Percentiles rank a stretch among this genome's conserved stretches.
Conservation (phyloP, 2,113 vertebrate species). For the Triplophysa tibetana region DNA sequence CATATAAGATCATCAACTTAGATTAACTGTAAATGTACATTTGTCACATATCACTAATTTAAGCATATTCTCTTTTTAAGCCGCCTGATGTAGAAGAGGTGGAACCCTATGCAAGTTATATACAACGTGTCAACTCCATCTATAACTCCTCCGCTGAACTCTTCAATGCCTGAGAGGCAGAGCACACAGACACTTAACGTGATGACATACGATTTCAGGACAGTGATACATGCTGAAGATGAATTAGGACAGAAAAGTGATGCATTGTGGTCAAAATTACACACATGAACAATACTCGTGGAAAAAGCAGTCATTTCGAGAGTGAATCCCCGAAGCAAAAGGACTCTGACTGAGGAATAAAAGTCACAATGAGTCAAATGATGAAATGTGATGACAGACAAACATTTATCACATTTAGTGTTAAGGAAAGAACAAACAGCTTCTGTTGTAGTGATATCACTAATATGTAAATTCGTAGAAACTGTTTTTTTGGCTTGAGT, state of each 20-base stretch:
- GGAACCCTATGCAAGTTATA: slow-evolving; percentile 74
- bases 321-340: slow-evolving; percentile 12
- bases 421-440: neutral
- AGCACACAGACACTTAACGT: slow-evolving; percentile 9
- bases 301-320: slow-evolving; percentile 36
- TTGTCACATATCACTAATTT: neutral
- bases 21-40: neutral
- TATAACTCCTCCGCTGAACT: slow-evolving; percentile 72
- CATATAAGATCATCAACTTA: too few species aligned
- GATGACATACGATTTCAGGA: neutral
- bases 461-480: slow-evolving; percentile 23
- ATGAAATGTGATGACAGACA: slow-evolving; percentile 33
- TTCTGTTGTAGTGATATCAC: neutral
- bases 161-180: slow-evolving; percentile 50
- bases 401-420: slow-evolving; percentile 2
- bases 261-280: slow-evolving; percentile 37
- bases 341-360: slow-evolving; percentile 20
- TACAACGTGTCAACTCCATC: slow-evolving; percentile 78
- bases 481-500: neutral
- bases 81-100: slow-evolving; percentile 70
- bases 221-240: neutral
- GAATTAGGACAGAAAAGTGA: slow-evolving; percentile 6
- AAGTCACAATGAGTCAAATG: slow-evolving; percentile 38
- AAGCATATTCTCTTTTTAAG: slow-evolving; percentile 40
- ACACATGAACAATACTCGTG: slow-evolving; percentile 27